Evolutionary conservation across 2,113 vertebrate species (phyloP), one percentile per base, ranked within the genome.

Genomic region (Galeopterus variegatus): DNA sequence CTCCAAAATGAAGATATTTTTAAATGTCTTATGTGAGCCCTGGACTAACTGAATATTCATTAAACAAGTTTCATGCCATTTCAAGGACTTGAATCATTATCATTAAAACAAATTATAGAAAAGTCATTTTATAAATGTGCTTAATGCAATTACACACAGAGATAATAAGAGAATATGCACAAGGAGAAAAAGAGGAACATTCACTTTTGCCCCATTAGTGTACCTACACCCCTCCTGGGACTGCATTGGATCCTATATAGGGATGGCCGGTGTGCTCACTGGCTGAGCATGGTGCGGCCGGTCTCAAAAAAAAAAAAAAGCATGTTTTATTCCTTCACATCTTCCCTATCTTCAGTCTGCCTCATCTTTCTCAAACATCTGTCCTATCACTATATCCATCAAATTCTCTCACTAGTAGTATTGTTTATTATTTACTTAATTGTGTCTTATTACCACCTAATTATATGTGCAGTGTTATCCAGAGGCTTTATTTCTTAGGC

Each of bases 1-100:
- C 5, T 76, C 31, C 15, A 64, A 79, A 92, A n/a, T 79, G n/a
- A 92, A 94, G 54, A 85, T 13, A 62, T 88, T 91, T 86, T 69
- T 81, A 54, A 60, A 12, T 77, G 1, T 84, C 15, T 33, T 36
- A 23, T 64, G 1, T 60, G 33, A 6, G 14, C 31, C 24, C 17
- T 93, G 52, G 12, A 12, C 73, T 77, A 70, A 80, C 19, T 58
- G 14, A 36, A 81, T 88, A 84, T 81, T 70, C 28, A 67, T 80
- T 82, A 81, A 84, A 70, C 41, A 65, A 5, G 4, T 56, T 88
- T 95, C 5, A 19, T 84, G 17, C 6, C 11, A 0, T 14, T 72
- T 19, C 7, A 64, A 85, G 31, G 28, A 72, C 31, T 33, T 56
- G 6, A 62, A 85, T 45, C 13, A 9, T 31, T 41, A 60, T 24